Evolutionary conservation across 2,888 invertebrate genomes (phyloP).

Genomic region (Lissonota sp.): DNA sequence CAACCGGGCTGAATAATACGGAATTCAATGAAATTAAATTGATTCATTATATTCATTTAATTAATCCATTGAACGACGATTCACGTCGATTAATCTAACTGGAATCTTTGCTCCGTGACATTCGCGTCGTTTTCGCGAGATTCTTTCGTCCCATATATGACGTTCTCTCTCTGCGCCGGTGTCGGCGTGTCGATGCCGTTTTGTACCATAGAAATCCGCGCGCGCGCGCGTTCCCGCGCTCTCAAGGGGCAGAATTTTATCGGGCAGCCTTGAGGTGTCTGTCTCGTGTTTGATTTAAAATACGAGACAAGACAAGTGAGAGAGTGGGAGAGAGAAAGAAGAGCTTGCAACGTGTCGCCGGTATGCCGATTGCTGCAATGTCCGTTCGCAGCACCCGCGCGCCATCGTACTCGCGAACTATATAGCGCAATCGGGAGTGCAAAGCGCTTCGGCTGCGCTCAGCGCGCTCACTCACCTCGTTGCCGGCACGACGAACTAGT

Average conservation of each 20-base stretch:
- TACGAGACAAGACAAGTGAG: slow-evolving; percentile 21
- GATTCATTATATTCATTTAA: slow-evolving; percentile 28
- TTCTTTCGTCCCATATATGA: slow-evolving; percentile 45
- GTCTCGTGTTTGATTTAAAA: slow-evolving; percentile 78
- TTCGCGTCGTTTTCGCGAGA: slow-evolving; percentile 20
- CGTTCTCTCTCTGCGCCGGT: neutral
- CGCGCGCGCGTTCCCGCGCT: slow-evolving; percentile 14
- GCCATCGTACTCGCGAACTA: slow-evolving; percentile 30
- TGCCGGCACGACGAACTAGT: slow-evolving; percentile 70
- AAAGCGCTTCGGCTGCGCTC: slow-evolving; percentile 53
- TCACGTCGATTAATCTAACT: slow-evolving; percentile 4
- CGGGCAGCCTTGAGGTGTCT: slow-evolving; percentile 80
- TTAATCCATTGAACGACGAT: slow-evolving; percentile 26
- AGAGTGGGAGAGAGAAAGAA: slow-evolving; percentile 16
- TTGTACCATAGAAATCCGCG: neutral
- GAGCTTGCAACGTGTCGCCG: slow-evolving; percentile 79
- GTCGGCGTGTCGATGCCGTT: slow-evolving; percentile 13
- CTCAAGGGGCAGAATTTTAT: slow-evolving; percentile 61
- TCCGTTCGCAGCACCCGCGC: slow-evolving; percentile 31
- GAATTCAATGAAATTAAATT: neutral
- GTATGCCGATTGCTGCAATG: slow-evolving; percentile 71
- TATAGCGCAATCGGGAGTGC: slow-evolving; percentile 3
- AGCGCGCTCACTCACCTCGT: slow-evolving; percentile 48
- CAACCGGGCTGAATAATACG: neutral
- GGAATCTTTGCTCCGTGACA: slow-evolving; percentile 25